Evolutionary conservation across 1,140 invertebrate genomes (phyloP).

Genomic region (Oncopeltus fasciatus): DNA sequence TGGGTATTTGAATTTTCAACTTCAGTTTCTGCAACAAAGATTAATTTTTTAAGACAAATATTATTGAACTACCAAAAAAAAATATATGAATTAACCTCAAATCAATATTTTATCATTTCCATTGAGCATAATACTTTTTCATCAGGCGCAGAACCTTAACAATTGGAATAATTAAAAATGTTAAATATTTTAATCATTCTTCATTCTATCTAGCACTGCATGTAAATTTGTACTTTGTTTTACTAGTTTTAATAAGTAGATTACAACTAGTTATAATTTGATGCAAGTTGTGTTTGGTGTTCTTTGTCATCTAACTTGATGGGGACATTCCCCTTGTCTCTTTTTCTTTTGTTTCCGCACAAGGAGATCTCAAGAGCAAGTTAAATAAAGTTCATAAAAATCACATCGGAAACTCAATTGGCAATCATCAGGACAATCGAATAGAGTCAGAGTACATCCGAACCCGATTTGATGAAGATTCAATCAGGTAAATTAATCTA

Average conservation of each 20-base stretch:
- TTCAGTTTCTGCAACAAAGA: conserved; percentile 46
- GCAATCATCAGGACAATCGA: conserved; percentile 55
- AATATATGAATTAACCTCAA: too few relatives aligned
- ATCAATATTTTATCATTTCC: too few relatives aligned
- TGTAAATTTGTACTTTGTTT: too few relatives aligned
- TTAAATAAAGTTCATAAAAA: conserved; percentile 55
- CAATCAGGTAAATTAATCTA: conserved; percentile 23
- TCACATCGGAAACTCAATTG: conserved; percentile 47
- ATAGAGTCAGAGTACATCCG: conserved; percentile 55
- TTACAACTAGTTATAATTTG: background rate
- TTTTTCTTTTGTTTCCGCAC: conserved; percentile 11
- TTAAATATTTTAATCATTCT: too few relatives aligned
- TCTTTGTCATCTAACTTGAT: conserved; percentile 6
- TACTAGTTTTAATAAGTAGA: too few relatives aligned
- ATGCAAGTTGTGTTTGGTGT: background rate
- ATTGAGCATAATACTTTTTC: too few relatives aligned
- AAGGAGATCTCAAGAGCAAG: conserved; percentile 55
- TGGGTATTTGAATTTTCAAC: conserved; percentile 46
- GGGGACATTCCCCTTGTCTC: background rate
- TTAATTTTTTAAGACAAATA: too few relatives aligned
- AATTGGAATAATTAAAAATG: too few relatives aligned
- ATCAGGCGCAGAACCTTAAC: too few relatives aligned
- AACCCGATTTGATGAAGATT: conserved; percentile 45
- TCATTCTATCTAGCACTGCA: too few relatives aligned
- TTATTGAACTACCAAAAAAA: too few relatives aligned